These are phyloP conservation scores for Griposia aprilina DNA, from an alignment of 2,888 invertebrate genomes.

Conservation along the genomic window DNA sequence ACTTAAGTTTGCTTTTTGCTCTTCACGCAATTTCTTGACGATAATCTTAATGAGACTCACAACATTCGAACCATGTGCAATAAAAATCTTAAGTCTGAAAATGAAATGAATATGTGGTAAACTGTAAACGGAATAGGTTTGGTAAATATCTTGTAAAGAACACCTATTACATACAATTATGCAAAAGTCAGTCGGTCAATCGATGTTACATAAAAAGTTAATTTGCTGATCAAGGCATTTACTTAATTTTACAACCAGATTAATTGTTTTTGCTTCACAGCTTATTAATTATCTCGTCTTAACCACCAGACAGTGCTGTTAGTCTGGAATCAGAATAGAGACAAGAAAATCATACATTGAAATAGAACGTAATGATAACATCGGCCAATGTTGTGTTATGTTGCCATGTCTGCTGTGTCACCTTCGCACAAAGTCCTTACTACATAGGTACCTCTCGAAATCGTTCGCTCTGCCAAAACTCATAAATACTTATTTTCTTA, in stretches of 20 bases:
- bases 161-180: neutral
- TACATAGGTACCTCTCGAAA: constrained; percentile 2
- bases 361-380: constrained; percentile 24
- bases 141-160: neutral
- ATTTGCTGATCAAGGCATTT: neutral
- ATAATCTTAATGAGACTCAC: constrained; percentile 11
- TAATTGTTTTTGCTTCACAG: neutral
- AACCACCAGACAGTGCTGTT: neutral
- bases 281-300: neutral
- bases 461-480: constrained; percentile 51
- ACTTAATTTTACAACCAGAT: neutral
- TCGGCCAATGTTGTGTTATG: constrained; percentile 30
- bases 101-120: constrained; percentile 8
- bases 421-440: constrained; percentile 32
- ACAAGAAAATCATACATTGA: constrained; percentile 16
- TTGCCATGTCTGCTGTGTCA: constrained; percentile 46
- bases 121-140: neutral
- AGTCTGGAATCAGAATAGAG: constrained; percentile 4
- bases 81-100: neutral
- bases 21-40: constrained; percentile 24
- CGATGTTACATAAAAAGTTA: constrained; percentile 24
- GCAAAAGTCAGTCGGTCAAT: constrained; percentile 41
- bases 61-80: constrained; percentile 8
- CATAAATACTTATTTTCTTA: constrained; percentile 36
- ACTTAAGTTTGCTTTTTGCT: constrained; percentile 44